Conservation (phyloP, 2,888 invertebrate genomes). For the Scaptomyza reducta region DNA sequence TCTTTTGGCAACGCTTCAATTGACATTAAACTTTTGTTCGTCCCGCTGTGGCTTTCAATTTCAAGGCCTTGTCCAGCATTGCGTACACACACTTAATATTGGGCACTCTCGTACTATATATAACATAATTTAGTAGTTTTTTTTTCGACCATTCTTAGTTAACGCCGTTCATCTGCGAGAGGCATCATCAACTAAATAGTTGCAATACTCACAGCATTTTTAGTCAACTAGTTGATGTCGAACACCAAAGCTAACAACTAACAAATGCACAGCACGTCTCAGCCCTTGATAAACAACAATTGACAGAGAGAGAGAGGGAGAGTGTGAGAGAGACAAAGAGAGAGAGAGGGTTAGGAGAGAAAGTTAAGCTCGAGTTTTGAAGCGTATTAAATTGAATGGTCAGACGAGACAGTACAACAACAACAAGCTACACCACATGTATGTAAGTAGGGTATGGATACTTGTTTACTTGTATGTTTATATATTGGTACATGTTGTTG, state of each 20-base stretch:
- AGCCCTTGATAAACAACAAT: constrained; percentile 11
- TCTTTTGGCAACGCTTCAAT: constrained; percentile 52
- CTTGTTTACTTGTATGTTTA: constrained; percentile 6
- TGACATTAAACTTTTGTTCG: constrained; percentile 49
- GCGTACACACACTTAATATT: constrained; percentile 23
- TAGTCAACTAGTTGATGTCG: constrained; percentile 21
- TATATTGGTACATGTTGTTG: constrained; percentile 13
- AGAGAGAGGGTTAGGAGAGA: neutral
- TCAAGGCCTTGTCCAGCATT: constrained; percentile 21
- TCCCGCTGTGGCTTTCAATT: constrained; percentile 25
- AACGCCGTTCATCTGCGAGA: constrained; percentile 8
- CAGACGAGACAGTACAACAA: constrained; percentile 31
- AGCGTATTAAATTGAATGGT: constrained; percentile 67
- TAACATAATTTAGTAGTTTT: constrained; percentile 4
- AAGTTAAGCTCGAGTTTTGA: constrained; percentile 51
- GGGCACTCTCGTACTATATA: neutral
- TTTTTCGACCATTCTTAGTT: constrained; percentile 3
- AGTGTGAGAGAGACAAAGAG: neutral
- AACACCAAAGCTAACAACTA: constrained; percentile 18
- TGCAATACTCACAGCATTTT: constrained; percentile 21
- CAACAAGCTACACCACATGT: constrained; percentile 20
- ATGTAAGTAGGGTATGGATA: neutral
- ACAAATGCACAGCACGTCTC: constrained; percentile 49
- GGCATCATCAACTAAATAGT: constrained; percentile 15
- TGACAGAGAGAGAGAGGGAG: no score